Percentiles rank a stretch among this genome's conserved stretches.
Conservation (phyloP, 1,140 invertebrate species). For the Penaeus japonicus region DNA sequence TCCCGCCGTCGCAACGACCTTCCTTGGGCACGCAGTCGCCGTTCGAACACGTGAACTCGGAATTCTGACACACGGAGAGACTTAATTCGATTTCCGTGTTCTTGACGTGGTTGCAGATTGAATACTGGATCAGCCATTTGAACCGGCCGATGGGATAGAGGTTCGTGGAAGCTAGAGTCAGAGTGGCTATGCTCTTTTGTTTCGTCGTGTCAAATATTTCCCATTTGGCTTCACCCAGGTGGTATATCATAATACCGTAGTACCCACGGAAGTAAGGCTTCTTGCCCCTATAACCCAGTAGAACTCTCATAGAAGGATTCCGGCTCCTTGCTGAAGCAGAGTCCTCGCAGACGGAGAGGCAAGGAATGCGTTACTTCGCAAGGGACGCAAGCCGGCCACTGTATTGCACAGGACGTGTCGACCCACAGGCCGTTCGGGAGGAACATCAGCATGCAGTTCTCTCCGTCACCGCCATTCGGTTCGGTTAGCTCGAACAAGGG, state of each 20-base stretch:
- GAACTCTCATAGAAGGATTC: conserved; percentile 32
- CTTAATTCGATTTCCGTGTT: conserved; percentile 8
- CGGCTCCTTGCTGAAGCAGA: conserved; percentile 25
- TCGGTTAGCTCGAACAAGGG: conserved; percentile 22
- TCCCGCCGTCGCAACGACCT: conserved; percentile 45
- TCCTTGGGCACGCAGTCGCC: conserved; percentile 47
- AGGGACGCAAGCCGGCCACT: conserved; percentile 32
- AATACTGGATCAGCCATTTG: neutral
- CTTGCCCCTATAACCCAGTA: conserved; percentile 33
- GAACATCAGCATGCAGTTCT: conserved; percentile 46
- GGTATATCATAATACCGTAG: conserved; percentile 29
- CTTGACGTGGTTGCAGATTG: neutral
- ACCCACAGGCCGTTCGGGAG: conserved; percentile 40
- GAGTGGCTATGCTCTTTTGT: neutral
- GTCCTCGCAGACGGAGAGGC: conserved; percentile 31
- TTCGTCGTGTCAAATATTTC: conserved; percentile 17
- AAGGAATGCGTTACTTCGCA: neutral
- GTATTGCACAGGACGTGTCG: conserved; percentile 32
- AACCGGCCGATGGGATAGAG: conserved; percentile 32
- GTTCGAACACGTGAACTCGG: conserved; percentile 54
- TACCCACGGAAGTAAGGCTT: conserved; percentile 49
- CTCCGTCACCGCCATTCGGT: conserved; percentile 34
- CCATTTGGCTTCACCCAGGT: neutral
- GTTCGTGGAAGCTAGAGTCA: neutral
- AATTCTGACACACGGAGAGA: conserved; percentile 30